Conservation (phyloP, 2,888 invertebrate genomes). For the Eilema griseolum region DNA sequence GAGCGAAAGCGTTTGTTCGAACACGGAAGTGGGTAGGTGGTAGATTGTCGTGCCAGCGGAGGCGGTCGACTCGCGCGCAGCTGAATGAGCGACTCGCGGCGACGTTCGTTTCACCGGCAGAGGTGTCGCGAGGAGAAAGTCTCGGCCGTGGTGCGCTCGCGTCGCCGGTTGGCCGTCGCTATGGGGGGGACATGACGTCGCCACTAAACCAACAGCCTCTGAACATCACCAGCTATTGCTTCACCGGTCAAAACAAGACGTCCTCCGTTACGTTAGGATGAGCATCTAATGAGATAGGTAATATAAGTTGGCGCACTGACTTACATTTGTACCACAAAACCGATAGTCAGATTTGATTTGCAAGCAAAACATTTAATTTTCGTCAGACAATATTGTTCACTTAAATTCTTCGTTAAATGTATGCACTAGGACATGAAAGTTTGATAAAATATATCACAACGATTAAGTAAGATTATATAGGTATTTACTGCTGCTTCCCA, state of each 20-base stretch:
- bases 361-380: not conserved
- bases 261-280: conserved; percentile 42
- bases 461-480: not conserved
- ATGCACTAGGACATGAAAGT: not conserved
- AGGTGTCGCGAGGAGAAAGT: conserved; percentile 87
- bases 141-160: conserved; percentile 82
- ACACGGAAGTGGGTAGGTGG: conserved; percentile 72
- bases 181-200: conserved; percentile 80
- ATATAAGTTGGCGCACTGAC: conserved; percentile 5
- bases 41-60: conserved; percentile 58
- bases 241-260: conserved; percentile 43
- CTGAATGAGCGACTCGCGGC: conserved; percentile 74
- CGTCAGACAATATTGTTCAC: not conserved
- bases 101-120: conserved; percentile 75
- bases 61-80: conserved; percentile 80
- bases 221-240: conserved; percentile 59
- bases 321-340: not conserved
- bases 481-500: not conserved
- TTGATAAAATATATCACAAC: not conserved
- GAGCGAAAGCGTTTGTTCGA: conserved; percentile 75
- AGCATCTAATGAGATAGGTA: conserved; percentile 40
- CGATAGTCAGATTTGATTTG: not conserved
- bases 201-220: conserved; percentile 70
- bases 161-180: conserved; percentile 72
- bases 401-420: too few relatives aligned